Evolutionary conservation across 2,113 vertebrate genomes (phyloP), one percentile per base, ranked within the genome.

Genomic region (Nesogale talazaci): DNA sequence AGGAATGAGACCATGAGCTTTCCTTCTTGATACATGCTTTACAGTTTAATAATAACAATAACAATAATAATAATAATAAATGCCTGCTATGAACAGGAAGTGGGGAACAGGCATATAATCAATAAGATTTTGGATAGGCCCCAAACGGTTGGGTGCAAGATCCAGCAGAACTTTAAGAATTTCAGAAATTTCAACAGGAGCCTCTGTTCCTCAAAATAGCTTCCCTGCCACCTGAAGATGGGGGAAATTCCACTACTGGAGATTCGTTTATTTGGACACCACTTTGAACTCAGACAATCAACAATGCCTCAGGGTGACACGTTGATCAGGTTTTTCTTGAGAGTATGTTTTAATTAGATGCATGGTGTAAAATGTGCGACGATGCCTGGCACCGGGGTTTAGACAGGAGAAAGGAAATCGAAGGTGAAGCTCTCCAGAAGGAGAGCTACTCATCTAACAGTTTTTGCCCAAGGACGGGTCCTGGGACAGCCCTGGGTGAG

Each of bases 21-120:
- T n/a, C 61, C 11, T 36, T 77, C 9, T 36, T 77, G 9, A 83
- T n/a, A 61, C 16, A 94, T 86, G 94, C 14, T 94, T 95, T 70
- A 56, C 92, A 93, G 42, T 93, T 3, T 36, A 65, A 23, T 3
- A 78, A 75, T 70, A 83, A 4, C 12, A 22, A 34, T 19, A 77
- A 34, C 36, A 87, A 15, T 38, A 77, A 81, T n/a, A 46, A 46
- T 46, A 46, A 46, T 46, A 46, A 46, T 25, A 75, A 89, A 90
- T 59, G 42, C 42, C 34, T 59, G 7, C 57, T 95, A 76, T 12
- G 69, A 77, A 31, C 14, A 67, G 52, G n/a, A 80, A 77, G 25
- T 85, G 61, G 42, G 8, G 87, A 84, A 10, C 52, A 78, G 56
- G 15, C 38, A 86, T 31, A 40, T 27, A 83, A 88, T 25, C 42